Percentiles rank a stretch among this genome's conserved stretches.
Conservation (phyloP, 2,888 invertebrate genomes). For the Belgica antarctica region DNA sequence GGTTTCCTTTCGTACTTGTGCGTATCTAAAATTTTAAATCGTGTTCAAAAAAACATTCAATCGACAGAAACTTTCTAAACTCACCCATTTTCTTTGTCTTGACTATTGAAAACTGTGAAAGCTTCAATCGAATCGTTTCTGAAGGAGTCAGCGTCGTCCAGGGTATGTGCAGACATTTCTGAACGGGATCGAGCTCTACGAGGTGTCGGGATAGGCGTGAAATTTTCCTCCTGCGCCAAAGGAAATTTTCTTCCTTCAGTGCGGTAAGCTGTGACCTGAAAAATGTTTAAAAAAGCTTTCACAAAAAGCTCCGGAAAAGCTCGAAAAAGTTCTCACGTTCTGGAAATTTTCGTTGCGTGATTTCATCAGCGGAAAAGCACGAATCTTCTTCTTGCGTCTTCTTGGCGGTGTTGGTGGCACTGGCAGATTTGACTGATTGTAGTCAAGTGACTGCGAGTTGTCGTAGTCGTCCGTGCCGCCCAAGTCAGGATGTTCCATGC, state of each 20-base stretch:
- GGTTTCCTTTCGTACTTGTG: conserved; percentile 70
- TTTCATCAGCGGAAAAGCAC: conserved; percentile 49
- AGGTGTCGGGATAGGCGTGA: conserved; percentile 60
- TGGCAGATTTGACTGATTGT: conserved; percentile 46
- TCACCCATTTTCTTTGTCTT: conserved; percentile 55
- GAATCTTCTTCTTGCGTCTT: conserved; percentile 52
- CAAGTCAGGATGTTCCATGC: conserved; percentile 59
- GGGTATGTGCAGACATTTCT: conserved; percentile 64
- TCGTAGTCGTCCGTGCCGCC: conserved; percentile 47
- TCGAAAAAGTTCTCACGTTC: conserved; percentile 1
- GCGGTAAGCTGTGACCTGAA: conserved; percentile 65
- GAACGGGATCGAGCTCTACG: conserved; percentile 59
- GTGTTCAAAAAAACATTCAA: conserved; percentile 13
- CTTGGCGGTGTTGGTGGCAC: conserved; percentile 53
- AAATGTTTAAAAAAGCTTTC: conserved; percentile 46
- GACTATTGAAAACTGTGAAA: conserved; percentile 50
- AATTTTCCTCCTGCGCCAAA: conserved; percentile 57
- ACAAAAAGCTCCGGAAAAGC: not conserved
- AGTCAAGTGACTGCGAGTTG: conserved; percentile 45
- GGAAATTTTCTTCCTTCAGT: conserved; percentile 68
- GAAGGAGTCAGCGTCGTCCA: conserved; percentile 68
- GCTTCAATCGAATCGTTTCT: conserved; percentile 56
- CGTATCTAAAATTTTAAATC: conserved; percentile 77
- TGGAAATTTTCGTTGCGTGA: conserved; percentile 8
- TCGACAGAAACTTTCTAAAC: not conserved